Evolutionary conservation across 2,797 vertebrate genomes (phyloP).

Genomic region (Catostomus latipinnis): DNA sequence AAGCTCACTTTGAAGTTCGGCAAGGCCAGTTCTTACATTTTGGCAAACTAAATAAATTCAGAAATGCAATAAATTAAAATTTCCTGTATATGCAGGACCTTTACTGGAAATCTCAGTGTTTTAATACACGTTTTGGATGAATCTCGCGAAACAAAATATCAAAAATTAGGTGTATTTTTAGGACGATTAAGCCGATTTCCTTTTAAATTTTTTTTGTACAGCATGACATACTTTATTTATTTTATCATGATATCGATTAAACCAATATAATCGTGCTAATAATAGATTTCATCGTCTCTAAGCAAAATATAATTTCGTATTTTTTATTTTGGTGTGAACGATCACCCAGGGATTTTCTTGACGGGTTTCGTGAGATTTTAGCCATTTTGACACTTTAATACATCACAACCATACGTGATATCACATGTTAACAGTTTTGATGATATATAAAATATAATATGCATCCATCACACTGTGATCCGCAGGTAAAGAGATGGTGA

Average conservation of each 20-base stretch:
- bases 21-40: neutral
- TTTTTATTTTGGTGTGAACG: neutral
- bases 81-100: neutral
- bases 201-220: no score
- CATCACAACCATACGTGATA: conserved; percentile 57
- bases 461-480: neutral
- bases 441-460: conserved; percentile 40
- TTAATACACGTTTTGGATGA: neutral
- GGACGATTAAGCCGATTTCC: no score
- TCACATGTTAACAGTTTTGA: conserved; percentile 58
- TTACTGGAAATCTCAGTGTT: neutral
- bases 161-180: no score
- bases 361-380: neutral
- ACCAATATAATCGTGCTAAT: no score
- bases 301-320: neutral
- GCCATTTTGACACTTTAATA: neutral
- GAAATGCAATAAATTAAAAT: conserved; percentile 5
- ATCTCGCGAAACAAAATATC: neutral
- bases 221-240: no score
- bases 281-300: neutral
- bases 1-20: neutral
- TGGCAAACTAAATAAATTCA: neutral
- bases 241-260: no score
- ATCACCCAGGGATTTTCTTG: neutral
- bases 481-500: neutral